Evolutionary conservation across 53 echinoderm and acorn worm species (phyloP).

Genomic region (Crossaster papposus): DNA sequence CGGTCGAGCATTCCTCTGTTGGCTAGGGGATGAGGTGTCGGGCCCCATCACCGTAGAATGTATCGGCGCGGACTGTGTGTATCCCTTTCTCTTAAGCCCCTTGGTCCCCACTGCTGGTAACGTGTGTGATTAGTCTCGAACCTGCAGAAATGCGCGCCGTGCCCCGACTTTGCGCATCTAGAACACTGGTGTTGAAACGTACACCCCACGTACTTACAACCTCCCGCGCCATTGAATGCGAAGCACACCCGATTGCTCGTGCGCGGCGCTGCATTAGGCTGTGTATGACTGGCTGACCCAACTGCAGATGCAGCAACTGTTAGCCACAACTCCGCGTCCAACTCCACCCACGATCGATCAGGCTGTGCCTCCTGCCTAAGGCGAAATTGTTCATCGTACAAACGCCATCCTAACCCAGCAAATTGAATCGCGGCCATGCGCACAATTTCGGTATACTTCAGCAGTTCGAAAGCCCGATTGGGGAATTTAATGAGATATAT

Average conservation of each 20-base stretch:
- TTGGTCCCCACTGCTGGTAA: background rate
- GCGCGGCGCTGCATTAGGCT: background rate
- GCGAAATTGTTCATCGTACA: conserved; percentile 49
- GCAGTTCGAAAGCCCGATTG: conserved; percentile 16
- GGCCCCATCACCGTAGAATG: background rate
- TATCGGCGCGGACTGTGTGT: background rate
- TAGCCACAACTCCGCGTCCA: conserved; percentile 56
- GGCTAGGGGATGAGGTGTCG: background rate
- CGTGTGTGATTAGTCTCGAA: background rate
- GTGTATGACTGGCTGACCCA: background rate
- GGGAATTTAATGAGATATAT: conserved; percentile 40
- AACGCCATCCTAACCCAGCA: conserved; percentile 44
- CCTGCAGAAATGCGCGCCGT: conserved; percentile 22
- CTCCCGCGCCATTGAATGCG: conserved; percentile 15
- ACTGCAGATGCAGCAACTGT: conserved; percentile 32
- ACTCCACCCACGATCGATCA: conserved; percentile 23
- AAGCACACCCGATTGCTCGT: conserved; percentile 5
- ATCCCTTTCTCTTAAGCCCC: background rate
- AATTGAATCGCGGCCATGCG: conserved; percentile 12
- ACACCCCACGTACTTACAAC: conserved; percentile 8
- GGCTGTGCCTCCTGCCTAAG: conserved; percentile 35
- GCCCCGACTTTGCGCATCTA: background rate
- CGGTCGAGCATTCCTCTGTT: background rate
- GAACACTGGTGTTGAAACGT: conserved; percentile 8
- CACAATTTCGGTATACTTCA: conserved; percentile 54